phyloP scores from a whole-genome alignment of 2,113 vertebrate genomes.

The Psittacus erithacus region DNA sequence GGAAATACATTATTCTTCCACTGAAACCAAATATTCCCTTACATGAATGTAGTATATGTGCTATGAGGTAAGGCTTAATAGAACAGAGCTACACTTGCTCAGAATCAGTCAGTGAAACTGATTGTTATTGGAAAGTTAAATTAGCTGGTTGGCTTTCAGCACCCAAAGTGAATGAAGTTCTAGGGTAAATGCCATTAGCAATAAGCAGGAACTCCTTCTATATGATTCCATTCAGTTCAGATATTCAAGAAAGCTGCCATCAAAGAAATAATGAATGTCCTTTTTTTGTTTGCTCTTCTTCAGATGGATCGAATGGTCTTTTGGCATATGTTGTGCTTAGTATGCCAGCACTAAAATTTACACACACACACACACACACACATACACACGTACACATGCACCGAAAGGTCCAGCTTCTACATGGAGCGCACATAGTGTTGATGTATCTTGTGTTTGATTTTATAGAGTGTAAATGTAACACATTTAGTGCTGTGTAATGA shows the following conservation, averaged over 20 bases:
- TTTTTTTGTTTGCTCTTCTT: background rate
- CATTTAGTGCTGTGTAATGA: background rate
- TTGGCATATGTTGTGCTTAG: background rate
- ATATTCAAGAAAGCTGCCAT: background rate
- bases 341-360: background rate
- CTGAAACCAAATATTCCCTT: background rate
- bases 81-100: background rate
- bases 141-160: background rate
- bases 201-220: background rate
- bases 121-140: background rate
- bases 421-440: background rate
- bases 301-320: background rate
- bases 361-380: no score
- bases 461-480: background rate
- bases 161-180: background rate
- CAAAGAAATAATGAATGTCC: background rate
- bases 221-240: background rate
- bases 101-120: background rate
- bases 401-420: background rate
- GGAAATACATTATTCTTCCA: background rate
- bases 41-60: background rate
- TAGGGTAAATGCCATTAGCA: background rate
- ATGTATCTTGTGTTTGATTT: background rate
- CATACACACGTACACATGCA: accelerated
- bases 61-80: background rate